Conservation (phyloP, 1,140 invertebrate genomes). For the Drosophila baimaii region DNA sequence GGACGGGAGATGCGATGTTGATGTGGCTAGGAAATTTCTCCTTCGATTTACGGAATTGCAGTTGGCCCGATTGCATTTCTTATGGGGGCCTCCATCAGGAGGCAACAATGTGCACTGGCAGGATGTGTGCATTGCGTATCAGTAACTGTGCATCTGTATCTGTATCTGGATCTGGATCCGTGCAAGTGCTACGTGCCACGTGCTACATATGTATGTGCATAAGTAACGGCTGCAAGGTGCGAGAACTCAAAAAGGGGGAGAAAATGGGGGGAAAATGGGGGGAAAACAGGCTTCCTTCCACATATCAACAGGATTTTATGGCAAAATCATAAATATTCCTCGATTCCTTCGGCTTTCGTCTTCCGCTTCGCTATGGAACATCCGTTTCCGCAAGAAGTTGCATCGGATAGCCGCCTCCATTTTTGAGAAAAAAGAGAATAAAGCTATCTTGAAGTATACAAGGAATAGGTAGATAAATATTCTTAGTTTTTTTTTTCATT, state of each 20-base stretch:
- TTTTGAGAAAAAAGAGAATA: background rate
- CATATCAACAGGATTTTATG: slow-evolving; percentile 75
- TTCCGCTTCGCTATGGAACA: slow-evolving; percentile 42
- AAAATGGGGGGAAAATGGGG: background rate
- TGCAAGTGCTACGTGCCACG: slow-evolving; percentile 32
- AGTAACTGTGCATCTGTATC: slow-evolving; percentile 18
- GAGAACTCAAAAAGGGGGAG: slow-evolving; percentile 5
- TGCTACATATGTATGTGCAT: slow-evolving; percentile 42
- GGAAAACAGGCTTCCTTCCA: slow-evolving; percentile 40
- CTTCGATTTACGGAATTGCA: slow-evolving; percentile 71
- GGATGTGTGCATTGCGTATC: slow-evolving; percentile 44
- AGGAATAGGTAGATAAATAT: background rate
- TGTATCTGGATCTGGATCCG: background rate
- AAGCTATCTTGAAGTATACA: background rate
- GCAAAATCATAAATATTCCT: slow-evolving; percentile 78
- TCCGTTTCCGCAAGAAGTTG: slow-evolving; percentile 44
- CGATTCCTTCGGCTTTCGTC: slow-evolving; percentile 62
- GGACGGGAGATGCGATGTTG: slow-evolving; percentile 28
- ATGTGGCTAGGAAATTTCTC: slow-evolving; percentile 54
- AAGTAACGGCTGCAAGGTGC: slow-evolving; percentile 52
- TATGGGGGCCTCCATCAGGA: slow-evolving; percentile 30
- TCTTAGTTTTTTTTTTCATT: too few species aligned
- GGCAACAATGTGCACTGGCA: slow-evolving; percentile 45
- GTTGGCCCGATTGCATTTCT: slow-evolving; percentile 71
- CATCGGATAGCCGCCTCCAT: background rate